Base-by-base conservation (phyloP, 1,140 invertebrate species). In the Listronotus oregonensis region DNA sequence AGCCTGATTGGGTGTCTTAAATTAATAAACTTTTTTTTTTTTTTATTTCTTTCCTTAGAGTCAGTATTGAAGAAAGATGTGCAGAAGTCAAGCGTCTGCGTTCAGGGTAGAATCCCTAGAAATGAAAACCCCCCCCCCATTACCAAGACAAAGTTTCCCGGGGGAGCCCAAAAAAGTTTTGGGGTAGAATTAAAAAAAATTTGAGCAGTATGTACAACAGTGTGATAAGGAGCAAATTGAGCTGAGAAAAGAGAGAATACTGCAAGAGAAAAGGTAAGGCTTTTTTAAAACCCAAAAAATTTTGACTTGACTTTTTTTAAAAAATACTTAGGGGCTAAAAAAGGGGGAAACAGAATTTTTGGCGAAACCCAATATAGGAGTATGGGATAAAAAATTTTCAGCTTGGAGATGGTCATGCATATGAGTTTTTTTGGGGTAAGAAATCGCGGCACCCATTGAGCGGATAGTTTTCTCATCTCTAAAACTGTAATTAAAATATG, bases 151-250 rank as follows among this genome's bases (percentile, higher is more conserved):
- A 15, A 14, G 64, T 69, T 49, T 52, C 39, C 3, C 37, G 49
- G 39, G 68, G 73, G 39, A 66, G 62, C 17, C 56, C 71, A 31
- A 71, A 54, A 43, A 42, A 71, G 6, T 44, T 75, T 5, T 46
- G 54, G 21, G 49, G 54, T 17, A 70, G 76, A 61, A 68, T 77
- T n/a, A n/a, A 14, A 54, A 71, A 57, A 70, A 31, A 61, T 66
- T 77, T 10, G 73, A 77, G 64, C 64, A 72, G 43, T 76, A 76
- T 47, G 49, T 76, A n/a, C 49, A 70, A 31, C 68, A 75, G 43
- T 67, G 73, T 44, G 66, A 74, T 43, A 50, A 59, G 42, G 73
- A 77, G 64, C 56, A 73, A 17, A 66, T 74, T 18, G 57, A 73
- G 46, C 42, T 77, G 14, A 57, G 63, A 65, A 66, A 64, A 9